These are phyloP conservation scores for Pecten maximus DNA, from an alignment of 2,888 invertebrate species.

Conservation along the genomic window DNA sequence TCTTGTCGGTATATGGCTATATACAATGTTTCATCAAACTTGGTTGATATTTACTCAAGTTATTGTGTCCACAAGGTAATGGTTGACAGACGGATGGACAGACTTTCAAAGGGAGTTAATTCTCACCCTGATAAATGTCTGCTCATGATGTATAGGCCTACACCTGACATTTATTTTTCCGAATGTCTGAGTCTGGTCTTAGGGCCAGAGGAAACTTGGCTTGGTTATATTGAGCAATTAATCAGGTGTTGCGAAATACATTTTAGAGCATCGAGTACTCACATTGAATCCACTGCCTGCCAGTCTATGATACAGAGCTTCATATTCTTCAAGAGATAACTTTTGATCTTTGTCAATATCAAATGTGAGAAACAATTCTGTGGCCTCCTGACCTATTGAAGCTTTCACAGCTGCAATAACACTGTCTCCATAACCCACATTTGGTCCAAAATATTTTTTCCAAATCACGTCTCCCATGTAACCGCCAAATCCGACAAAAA, in stretches of 20 bases:
- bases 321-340: conserved; percentile 76
- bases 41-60: too few relatives aligned
- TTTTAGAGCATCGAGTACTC: conserved; percentile 48
- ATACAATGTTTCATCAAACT: too few relatives aligned
- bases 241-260: background rate
- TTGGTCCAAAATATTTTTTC: conserved; percentile 40
- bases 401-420: conserved; percentile 57
- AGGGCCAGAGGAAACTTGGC: too few relatives aligned
- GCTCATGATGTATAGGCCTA: too few relatives aligned
- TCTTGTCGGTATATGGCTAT: too few relatives aligned
- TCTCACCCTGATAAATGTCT: too few relatives aligned
- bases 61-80: too few relatives aligned
- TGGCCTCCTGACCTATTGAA: conserved; percentile 68
- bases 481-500: conserved; percentile 48
- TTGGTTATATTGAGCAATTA: too few relatives aligned
- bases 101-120: too few relatives aligned
- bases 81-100: too few relatives aligned
- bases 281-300: conserved; percentile 67
- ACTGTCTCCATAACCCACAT: background rate
- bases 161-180: too few relatives aligned
- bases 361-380: conserved; percentile 71
- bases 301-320: conserved; percentile 72
- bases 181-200: too few relatives aligned
- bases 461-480: conserved; percentile 50
- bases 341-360: conserved; percentile 76